phyloP scores from a whole-genome alignment of 1,140 invertebrate genomes.

The Holcopasites calliopsidis region DNA sequence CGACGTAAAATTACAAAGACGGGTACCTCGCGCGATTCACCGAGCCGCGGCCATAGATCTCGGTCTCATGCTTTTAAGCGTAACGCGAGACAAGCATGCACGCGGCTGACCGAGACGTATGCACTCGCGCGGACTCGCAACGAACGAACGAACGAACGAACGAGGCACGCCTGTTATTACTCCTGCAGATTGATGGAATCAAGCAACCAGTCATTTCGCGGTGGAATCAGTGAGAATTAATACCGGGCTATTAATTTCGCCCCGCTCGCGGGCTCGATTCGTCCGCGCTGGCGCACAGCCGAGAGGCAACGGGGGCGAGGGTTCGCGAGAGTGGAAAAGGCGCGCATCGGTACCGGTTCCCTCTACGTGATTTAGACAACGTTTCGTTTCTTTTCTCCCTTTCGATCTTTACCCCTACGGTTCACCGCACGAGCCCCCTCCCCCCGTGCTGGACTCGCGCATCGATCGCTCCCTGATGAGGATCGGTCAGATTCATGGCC shows the following conservation, averaged over 20 bases:
- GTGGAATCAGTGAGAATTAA: conserved; percentile 77
- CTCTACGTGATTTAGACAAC: conserved; percentile 73
- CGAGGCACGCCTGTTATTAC: conserved; percentile 74
- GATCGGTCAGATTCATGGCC: conserved; percentile 63
- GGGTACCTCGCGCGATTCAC: not conserved
- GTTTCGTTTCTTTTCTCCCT: conserved; percentile 48
- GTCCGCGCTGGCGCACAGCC: not conserved
- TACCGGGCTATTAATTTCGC: conserved; percentile 77
- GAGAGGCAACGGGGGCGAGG: not conserved
- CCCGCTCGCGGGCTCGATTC: conserved; percentile 46
- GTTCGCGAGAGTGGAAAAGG: conserved; percentile 4
- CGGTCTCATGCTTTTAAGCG: not conserved
- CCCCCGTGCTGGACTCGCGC: conserved; percentile 32
- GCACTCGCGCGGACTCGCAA: conserved; percentile 22
- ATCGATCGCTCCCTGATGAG: conserved; percentile 63
- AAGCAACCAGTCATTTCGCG: conserved; percentile 76
- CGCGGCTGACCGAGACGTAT: conserved; percentile 15
- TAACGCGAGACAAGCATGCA: conserved; percentile 30
- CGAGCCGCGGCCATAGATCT: conserved; percentile 16
- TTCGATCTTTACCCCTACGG: too few relatives aligned
- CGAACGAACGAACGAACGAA: conserved; percentile 25
- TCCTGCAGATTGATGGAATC: conserved; percentile 76
- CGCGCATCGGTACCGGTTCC: conserved; percentile 38
- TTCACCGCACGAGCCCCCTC: not conserved
- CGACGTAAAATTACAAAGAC: not conserved